Evolutionary conservation across 2,888 invertebrate species (phyloP).

Genomic region (Craniophora ligustri): DNA sequence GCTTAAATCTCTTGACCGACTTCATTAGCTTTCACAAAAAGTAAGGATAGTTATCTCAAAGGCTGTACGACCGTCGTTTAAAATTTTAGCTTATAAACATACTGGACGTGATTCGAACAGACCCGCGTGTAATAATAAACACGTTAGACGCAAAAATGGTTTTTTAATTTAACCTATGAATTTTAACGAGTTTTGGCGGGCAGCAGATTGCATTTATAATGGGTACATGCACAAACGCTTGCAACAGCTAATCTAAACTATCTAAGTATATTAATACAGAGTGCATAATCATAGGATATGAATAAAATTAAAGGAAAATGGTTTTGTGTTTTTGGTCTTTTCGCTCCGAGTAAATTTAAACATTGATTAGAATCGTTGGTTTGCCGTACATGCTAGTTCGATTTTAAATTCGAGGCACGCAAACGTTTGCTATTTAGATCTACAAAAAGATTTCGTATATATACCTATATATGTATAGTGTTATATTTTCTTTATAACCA

Average conservation of each 20-base stretch:
- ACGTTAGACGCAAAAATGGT: slow-evolving; percentile 23
- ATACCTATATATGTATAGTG: no score
- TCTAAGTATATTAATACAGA: not conserved
- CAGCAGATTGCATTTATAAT: slow-evolving; percentile 37
- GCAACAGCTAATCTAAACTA: slow-evolving; percentile 6
- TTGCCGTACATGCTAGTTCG: not conserved
- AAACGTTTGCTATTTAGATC: not conserved
- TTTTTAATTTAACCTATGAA: slow-evolving; percentile 46
- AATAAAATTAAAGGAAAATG: not conserved
- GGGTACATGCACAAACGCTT: slow-evolving; percentile 5
- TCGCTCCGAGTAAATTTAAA: not conserved
- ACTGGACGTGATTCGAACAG: slow-evolving; percentile 4
- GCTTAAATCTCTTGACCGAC: slow-evolving; percentile 31
- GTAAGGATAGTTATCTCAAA: slow-evolving; percentile 30
- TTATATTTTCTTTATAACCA: not conserved
- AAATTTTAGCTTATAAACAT: slow-evolving; percentile 21
- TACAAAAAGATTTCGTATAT: no score
- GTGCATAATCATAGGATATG: not conserved
- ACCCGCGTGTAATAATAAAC: slow-evolving; percentile 10
- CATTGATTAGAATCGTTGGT: not conserved
- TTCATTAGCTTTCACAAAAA: slow-evolving; percentile 15
- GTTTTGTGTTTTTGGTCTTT: not conserved
- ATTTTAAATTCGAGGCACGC: not conserved
- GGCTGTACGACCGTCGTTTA: not conserved
- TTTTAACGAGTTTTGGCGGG: slow-evolving; percentile 34